Evolutionary conservation across 2,113 vertebrate species (phyloP).

Genomic region (Microcebus ravelobensis): DNA sequence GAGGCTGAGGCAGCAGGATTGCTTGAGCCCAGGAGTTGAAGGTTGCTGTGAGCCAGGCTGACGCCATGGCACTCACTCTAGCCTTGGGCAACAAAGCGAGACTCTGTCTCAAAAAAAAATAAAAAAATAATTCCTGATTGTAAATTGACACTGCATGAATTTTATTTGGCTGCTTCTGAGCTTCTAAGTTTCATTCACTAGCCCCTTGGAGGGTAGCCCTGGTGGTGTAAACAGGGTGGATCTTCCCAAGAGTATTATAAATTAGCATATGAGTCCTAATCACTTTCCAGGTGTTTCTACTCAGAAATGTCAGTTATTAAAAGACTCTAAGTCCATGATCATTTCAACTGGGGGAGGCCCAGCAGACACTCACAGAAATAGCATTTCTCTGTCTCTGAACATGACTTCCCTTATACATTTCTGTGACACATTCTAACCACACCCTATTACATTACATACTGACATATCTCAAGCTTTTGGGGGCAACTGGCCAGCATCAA

Average conservation of each 20-base stretch:
- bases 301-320: neutral
- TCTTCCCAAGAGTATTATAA: neutral
- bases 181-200: neutral
- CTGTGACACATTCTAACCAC: neutral
- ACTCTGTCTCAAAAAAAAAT: too few species aligned
- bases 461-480: neutral
- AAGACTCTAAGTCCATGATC: neutral
- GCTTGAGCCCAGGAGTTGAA: too few species aligned
- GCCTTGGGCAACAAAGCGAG: too few species aligned
- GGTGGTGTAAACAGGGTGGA: neutral
- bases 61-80: too few species aligned
- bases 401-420: neutral
- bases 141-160: neutral
- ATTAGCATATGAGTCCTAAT: neutral
- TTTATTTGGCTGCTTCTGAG: neutral
- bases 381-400: neutral
- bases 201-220: neutral
- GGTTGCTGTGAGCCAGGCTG: too few species aligned
- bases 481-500: neutral
- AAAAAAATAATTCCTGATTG: neutral
- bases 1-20: too few species aligned
- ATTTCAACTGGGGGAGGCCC: neutral
- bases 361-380: neutral
- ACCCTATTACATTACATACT: neutral
- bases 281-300: neutral